Evolutionary conservation across 2,797 vertebrate genomes (phyloP), one percentile per base, ranked within the genome.

Genomic region (Rhinatrema bivittatum): DNA sequence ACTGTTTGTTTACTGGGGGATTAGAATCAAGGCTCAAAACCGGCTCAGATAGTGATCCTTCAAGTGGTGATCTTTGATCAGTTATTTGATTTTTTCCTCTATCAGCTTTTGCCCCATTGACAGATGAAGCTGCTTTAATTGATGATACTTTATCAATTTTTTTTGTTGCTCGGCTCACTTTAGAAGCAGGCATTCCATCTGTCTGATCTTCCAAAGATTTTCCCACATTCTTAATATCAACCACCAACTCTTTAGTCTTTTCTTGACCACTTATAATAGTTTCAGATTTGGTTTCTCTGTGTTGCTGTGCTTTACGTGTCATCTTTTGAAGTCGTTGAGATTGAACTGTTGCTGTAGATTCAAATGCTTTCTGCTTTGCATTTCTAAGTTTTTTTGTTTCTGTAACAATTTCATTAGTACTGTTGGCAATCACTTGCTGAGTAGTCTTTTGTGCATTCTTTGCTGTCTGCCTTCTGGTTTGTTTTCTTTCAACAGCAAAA

Each of bases 291-390:
- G 29, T 6, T 8, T 4, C 4, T 0, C 1, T n/a, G n/a, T n/a
- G n/a, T n/a, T n/a, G n/a, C n/a, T 36, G 43, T 6, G n/a, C 46
- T 51, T 50, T 50, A 22, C 15, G 1, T 3, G n/a, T n/a, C n/a
- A n/a, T n/a, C n/a, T n/a, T n/a, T n/a, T n/a, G n/a, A n/a, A n/a
- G n/a, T n/a, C n/a, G n/a, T n/a, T n/a, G n/a, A n/a, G n/a, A n/a
- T n/a, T n/a, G n/a, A 15, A 36, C n/a, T n/a, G n/a, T n/a, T n/a
- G n/a, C n/a, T n/a, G n/a, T n/a, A n/a, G n/a, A n/a, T n/a, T n/a
- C n/a, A 15, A 36, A 5, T 12, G 7, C 9, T 39, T 64, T 30
- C 53, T 37, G 27, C 45, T 26, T 10, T 31, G 56, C 45, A 53
- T 20, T 28, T 20, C 58, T 9, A 24, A 35, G 39, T 20, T 27